Conservation (phyloP, 2,113 vertebrate genomes). For the Triplophysa tibetana region DNA sequence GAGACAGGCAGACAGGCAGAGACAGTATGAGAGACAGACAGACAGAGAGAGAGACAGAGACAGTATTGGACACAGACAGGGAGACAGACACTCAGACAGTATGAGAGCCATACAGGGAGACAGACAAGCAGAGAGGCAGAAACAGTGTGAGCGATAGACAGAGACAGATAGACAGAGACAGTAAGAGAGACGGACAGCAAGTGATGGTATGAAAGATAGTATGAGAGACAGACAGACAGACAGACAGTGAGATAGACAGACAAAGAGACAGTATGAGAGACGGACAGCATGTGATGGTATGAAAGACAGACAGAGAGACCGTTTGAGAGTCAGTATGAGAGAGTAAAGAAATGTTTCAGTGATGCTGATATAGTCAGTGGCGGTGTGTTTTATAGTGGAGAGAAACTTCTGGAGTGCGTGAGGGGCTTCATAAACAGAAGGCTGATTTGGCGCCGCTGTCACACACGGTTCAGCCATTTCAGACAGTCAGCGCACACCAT, state of each 20-base stretch:
- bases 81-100: not conserved
- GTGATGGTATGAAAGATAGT: not conserved
- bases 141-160: not conserved
- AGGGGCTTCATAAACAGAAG: conserved; percentile 42
- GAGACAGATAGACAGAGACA: not conserved
- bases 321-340: not conserved
- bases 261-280: not conserved
- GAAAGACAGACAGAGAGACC: too few relatives aligned
- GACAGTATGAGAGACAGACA: not conserved
- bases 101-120: not conserved
- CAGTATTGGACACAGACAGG: not conserved
- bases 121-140: not conserved
- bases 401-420: conserved; percentile 16
- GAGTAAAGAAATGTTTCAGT: conserved; percentile 14
- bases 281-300: not conserved
- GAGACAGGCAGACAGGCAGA: not conserved
- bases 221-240: not conserved
- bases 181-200: not conserved
- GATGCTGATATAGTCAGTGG: not conserved
- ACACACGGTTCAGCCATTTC: conserved; percentile 42
- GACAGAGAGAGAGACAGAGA: not conserved
- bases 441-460: conserved; percentile 38
- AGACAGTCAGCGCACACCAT: conserved; percentile 45
- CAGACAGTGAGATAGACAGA: not conserved
- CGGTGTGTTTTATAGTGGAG: conserved; percentile 16